Evolutionary conservation across 1,140 invertebrate genomes (phyloP).

Genomic region (Habropoda laboriosa): DNA sequence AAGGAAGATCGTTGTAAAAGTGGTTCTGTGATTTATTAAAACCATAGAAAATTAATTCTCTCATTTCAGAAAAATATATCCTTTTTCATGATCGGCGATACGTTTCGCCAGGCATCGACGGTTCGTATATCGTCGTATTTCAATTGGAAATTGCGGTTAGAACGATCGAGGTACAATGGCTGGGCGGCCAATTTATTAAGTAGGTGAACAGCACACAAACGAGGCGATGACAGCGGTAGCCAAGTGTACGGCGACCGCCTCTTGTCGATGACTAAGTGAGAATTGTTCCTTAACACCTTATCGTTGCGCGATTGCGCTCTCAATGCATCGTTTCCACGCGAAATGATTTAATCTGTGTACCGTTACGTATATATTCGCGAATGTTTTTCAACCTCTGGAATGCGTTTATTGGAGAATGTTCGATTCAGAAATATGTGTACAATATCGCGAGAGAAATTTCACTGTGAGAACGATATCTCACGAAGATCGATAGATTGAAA

Average conservation of each 20-base stretch:
- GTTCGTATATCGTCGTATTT: not conserved
- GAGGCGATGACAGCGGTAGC: conserved; percentile 26
- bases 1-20: too few species aligned
- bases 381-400: too few species aligned
- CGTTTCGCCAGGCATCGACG: not conserved
- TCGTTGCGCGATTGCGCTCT: conserved; percentile 4
- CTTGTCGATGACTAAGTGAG: not conserved
- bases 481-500: too few species aligned
- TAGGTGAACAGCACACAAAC: conserved; percentile 3
- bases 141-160: conserved; percentile 12
- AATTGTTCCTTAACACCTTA: conserved; percentile 14
- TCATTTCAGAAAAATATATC: too few species aligned
- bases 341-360: not conserved
- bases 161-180: conserved; percentile 4
- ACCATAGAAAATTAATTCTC: too few species aligned
- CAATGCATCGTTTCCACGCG: not conserved
- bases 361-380: too few species aligned
- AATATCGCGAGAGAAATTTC: too few species aligned
- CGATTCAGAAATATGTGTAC: too few species aligned
- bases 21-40: too few species aligned
- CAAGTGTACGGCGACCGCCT: not conserved
- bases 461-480: too few species aligned
- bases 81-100: too few species aligned
- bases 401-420: too few species aligned
- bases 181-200: conserved; percentile 27